Percentiles rank a stretch among this genome's conserved stretches.
Evolutionary conservation across 23 tunicate genomes (phyloP).

Genomic region (Halocynthia aurantium): DNA sequence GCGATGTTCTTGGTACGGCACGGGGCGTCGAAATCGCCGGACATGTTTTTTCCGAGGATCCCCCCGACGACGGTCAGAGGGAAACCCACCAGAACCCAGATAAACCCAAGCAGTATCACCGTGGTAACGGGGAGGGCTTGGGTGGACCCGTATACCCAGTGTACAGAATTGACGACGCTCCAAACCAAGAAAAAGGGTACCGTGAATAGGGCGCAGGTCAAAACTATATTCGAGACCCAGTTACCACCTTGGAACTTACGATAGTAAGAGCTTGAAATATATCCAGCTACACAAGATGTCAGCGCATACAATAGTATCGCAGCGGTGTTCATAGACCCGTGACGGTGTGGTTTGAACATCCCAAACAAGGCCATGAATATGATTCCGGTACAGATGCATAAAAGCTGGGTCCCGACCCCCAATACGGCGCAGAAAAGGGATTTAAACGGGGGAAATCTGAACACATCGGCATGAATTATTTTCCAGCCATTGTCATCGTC

Average conservation of each 20-base stretch:
- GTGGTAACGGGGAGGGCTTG: slow-evolving; percentile 99
- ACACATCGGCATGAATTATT: slow-evolving; percentile 88
- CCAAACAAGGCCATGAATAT: slow-evolving; percentile 92
- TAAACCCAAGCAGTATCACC: slow-evolving; percentile 63
- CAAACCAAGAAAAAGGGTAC: slow-evolving; percentile 91
- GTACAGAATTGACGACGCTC: slow-evolving; percentile 91
- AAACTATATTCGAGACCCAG: slow-evolving; percentile 93
- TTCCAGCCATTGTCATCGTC: slow-evolving; percentile 97
- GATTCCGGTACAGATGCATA: slow-evolving; percentile 82
- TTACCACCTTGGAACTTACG: slow-evolving; percentile 84
- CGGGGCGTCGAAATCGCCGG: slow-evolving; percentile 97
- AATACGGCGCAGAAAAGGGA: slow-evolving; percentile 71
- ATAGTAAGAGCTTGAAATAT: slow-evolving; percentile 92
- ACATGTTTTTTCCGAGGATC: slow-evolving; percentile 92
- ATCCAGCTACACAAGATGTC: slow-evolving; percentile 93
- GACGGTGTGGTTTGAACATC: slow-evolving; percentile 80
- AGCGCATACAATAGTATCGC: slow-evolving; percentile 88
- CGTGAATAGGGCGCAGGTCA: slow-evolving; percentile 82
- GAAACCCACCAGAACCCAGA: slow-evolving; percentile 87
- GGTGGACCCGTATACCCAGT: slow-evolving; percentile 96
- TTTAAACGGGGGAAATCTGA: slow-evolving; percentile 72
- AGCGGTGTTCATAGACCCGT: slow-evolving; percentile 96
- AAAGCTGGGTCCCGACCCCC: slow-evolving; percentile 85
- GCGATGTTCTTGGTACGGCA: slow-evolving; percentile 94
- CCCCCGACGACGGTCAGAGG: slow-evolving; percentile 98